phyloP scores from a whole-genome alignment of 2,113 vertebrate genomes.

The Dicrurus megarhynchus region DNA sequence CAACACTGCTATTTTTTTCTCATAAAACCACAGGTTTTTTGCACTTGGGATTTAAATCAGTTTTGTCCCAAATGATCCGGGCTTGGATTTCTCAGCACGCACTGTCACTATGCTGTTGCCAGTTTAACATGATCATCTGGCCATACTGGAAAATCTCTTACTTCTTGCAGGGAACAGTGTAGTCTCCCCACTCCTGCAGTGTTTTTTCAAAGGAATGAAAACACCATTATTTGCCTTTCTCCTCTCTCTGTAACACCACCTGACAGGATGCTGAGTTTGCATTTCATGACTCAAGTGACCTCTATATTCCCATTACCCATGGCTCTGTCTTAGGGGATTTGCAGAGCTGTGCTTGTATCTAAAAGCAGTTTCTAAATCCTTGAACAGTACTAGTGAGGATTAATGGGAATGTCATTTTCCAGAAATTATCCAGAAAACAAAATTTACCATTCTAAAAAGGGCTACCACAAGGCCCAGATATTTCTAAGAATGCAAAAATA shows the following conservation, averaged over 20 bases:
- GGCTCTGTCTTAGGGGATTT: not conserved
- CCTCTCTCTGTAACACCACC: not conserved
- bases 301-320: slow-evolving; percentile 24
- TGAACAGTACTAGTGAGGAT: not conserved
- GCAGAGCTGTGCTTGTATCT: not conserved
- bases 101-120: not conserved
- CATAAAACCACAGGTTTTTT: not conserved
- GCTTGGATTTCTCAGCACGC: not conserved
- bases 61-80: not conserved
- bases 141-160: not conserved
- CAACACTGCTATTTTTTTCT: not conserved
- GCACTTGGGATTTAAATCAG: not conserved
- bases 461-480: not conserved
- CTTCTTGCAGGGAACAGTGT: not conserved
- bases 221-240: not conserved
- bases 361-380: slow-evolving; percentile 15
- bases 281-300: slow-evolving; percentile 9
- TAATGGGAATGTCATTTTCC: not conserved
- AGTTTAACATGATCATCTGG: not conserved
- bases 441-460: not conserved
- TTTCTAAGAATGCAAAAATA: not conserved
- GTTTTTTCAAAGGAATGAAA: not conserved
- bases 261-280: slow-evolving; percentile 15
- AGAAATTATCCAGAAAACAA: not conserved
- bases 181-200: not conserved